These are phyloP conservation scores for Metridium senile DNA, from an alignment of 92 coral and sea anemone species.

Conservation along the genomic window DNA sequence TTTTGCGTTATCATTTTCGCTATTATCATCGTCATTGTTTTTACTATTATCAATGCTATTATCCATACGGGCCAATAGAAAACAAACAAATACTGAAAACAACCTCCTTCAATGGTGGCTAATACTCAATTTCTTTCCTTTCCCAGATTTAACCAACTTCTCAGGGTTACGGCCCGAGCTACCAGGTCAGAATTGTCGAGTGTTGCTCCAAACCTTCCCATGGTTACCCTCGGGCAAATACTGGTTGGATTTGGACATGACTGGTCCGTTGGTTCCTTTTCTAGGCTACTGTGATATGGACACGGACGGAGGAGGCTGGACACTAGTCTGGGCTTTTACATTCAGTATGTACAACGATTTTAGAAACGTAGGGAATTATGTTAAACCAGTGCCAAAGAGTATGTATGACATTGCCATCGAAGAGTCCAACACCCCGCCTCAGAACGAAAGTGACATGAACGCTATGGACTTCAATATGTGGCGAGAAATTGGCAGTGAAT, in stretches of 20 bases:
- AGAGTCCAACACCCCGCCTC: conserved; percentile 22
- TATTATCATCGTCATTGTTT: too few species aligned
- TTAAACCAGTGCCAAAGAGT: conserved; percentile 42
- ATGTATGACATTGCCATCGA: conserved; percentile 7
- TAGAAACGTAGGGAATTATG: conserved; percentile 10
- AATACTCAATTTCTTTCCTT: too few species aligned
- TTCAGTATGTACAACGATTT: conserved; percentile 39
- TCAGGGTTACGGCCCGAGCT: not conserved
- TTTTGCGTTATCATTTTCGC: too few species aligned
- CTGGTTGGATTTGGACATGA: conserved; percentile 8
- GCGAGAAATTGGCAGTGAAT: conserved; percentile 30
- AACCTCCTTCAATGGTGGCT: too few species aligned
- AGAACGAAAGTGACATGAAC: conserved; percentile 41
- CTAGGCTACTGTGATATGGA: conserved; percentile 49
- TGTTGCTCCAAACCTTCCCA: not conserved
- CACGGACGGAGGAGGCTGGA: conserved; percentile 61
- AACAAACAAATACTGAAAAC: too few species aligned
- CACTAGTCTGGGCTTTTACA: conserved; percentile 47
- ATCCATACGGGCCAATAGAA: too few species aligned
- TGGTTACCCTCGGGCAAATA: conserved; percentile 9
- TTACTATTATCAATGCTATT: too few species aligned
- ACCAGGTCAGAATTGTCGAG: not conserved
- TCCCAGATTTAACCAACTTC: not conserved
- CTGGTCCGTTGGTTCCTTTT: not conserved
- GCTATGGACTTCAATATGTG: conserved; percentile 39